phyloP scores from a whole-genome alignment of 2,888 invertebrate genomes.

The Cremastinae sp. region DNA sequence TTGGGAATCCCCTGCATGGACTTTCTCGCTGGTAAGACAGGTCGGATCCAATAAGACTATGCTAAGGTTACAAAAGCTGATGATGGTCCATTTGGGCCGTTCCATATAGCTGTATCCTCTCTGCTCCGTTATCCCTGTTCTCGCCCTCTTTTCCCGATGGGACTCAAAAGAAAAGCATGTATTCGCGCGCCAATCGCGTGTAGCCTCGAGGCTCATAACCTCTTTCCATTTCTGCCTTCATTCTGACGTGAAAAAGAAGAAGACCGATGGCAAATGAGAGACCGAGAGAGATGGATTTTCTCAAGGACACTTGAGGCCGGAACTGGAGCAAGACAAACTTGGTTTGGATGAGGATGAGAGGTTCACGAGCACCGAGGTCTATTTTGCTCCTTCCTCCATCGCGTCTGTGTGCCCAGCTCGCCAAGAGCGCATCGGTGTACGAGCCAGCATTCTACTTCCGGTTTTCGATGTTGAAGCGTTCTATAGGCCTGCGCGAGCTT shows the following conservation, averaged over 20 bases:
- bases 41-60: constrained; percentile 69
- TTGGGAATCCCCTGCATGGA: constrained; percentile 55
- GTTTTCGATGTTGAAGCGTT: constrained; percentile 45
- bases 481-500: constrained; percentile 49
- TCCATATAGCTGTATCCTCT: constrained; percentile 26
- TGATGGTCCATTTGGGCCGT: constrained; percentile 41
- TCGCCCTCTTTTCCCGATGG: constrained; percentile 46
- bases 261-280: constrained; percentile 20
- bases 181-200: constrained; percentile 44
- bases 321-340: constrained; percentile 72
- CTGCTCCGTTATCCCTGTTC: constrained; percentile 48
- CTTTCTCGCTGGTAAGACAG: constrained; percentile 57
- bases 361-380: constrained; percentile 45
- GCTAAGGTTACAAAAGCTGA: constrained; percentile 45
- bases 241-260: constrained; percentile 56
- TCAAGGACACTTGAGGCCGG: constrained; percentile 68
- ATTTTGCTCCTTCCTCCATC: not conserved
- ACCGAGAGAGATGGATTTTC: constrained; percentile 55
- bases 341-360: constrained; percentile 52
- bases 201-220: constrained; percentile 35
- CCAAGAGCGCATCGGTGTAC: constrained; percentile 52
- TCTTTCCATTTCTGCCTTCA: constrained; percentile 41
- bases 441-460: constrained; percentile 52
- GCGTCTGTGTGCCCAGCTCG: constrained; percentile 28
- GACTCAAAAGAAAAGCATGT: constrained; percentile 57